Conservation (phyloP, 2,113 vertebrate genomes). For the Oncorhynchus nerka region DNA sequence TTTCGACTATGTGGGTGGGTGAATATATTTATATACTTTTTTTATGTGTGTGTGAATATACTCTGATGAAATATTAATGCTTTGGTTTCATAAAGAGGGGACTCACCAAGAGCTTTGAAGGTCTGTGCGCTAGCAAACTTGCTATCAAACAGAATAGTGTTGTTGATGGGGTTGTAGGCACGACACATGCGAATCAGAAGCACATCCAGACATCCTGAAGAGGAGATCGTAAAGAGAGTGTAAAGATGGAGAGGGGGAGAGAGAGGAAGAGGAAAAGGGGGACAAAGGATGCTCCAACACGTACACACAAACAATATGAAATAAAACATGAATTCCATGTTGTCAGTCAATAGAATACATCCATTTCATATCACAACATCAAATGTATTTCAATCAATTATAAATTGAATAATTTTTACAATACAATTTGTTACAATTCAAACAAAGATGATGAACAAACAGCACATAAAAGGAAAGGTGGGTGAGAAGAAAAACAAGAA, state of each 20-base stretch:
- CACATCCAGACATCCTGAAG: conserved; percentile 85
- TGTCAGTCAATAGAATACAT: background rate
- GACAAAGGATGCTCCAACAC: background rate
- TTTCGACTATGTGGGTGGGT: background rate
- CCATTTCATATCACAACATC: background rate
- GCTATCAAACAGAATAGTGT: conserved; percentile 86
- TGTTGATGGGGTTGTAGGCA: conserved; percentile 86
- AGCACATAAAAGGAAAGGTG: background rate
- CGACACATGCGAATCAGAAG: conserved; percentile 88
- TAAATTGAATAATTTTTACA: background rate
- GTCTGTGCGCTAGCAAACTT: conserved; percentile 82
- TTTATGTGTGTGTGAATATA: background rate
- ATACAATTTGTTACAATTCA: conserved; percentile 3
- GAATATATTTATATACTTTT: background rate
- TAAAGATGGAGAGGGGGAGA: conserved; percentile 8
- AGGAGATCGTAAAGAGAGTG: conserved; percentile 30
- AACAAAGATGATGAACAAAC: background rate
- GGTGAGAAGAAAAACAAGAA: conserved; percentile 1
- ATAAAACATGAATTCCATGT: background rate
- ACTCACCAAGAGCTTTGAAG: conserved; percentile 88
- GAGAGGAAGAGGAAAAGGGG: background rate
- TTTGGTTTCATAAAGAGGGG: background rate
- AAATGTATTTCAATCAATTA: background rate
- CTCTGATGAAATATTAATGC: background rate
- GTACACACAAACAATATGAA: conserved; percentile 14